Evolutionary conservation across 35 echinoderm and acorn worm genomes (phyloP).

Genomic region (Hemicentrotus pulcherrimus): DNA sequence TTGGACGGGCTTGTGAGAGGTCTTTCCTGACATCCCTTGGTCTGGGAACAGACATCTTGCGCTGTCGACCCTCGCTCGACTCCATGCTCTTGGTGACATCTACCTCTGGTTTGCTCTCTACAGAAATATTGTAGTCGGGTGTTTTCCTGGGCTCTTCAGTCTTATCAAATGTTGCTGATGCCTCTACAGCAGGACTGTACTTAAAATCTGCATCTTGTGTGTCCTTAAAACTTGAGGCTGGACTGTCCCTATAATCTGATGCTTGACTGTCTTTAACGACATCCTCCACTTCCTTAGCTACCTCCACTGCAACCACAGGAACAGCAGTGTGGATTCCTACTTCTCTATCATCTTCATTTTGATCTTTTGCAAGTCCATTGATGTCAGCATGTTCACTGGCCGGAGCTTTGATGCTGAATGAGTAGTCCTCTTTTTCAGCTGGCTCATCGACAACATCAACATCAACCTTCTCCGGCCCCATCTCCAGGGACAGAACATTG

Average conservation of each 20-base stretch:
- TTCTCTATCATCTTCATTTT: background rate
- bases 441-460: conserved; percentile 13
- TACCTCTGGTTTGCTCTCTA: background rate
- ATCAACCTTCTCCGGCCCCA: background rate
- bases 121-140: background rate
- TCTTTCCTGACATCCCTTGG: conserved; percentile 41
- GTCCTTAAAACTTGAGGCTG: background rate
- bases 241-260: background rate
- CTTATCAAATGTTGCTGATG: background rate
- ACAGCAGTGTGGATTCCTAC: background rate
- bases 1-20: background rate
- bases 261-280: background rate
- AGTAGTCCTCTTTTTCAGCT: conserved; percentile 14
- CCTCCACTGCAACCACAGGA: background rate
- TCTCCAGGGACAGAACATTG: background rate
- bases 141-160: background rate
- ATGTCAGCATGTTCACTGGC: background rate
- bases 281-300: background rate
- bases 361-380: background rate
- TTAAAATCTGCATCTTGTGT: background rate
- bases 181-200: background rate
- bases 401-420: background rate
- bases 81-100: conserved; percentile 1
- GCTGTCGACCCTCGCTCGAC: background rate
- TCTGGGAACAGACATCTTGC: conserved; percentile 45